phyloP scores from a whole-genome alignment of 2,797 vertebrate species.

The Denticeps clupeoides region DNA sequence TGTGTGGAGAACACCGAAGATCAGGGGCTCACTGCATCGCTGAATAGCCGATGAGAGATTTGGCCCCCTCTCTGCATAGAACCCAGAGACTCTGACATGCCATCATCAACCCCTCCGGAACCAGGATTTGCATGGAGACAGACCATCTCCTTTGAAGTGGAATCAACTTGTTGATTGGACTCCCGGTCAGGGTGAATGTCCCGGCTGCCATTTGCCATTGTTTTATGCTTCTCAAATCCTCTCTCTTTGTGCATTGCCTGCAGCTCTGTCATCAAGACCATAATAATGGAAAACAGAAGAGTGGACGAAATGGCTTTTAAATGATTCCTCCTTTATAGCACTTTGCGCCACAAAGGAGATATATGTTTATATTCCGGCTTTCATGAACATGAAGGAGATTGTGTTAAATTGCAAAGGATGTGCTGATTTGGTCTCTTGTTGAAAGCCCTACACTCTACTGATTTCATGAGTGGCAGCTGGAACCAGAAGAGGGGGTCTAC shows the following conservation, averaged over 20 bases:
- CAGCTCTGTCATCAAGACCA: too few species aligned
- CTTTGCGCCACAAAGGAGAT: constrained; percentile 1
- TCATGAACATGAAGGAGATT: constrained; percentile 7
- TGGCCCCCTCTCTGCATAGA: background rate
- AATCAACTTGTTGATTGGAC: too few species aligned
- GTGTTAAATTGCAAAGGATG: constrained; percentile 6
- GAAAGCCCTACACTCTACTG: background rate
- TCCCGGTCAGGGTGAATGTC: constrained; percentile 3
- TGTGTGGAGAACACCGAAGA: background rate
- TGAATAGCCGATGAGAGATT: constrained; percentile 4
- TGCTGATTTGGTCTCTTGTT: constrained; percentile 5
- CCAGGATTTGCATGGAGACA: constrained; percentile 9
- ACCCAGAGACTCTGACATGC: background rate
- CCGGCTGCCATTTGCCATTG: constrained; percentile 2
- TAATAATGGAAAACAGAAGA: too few species aligned
- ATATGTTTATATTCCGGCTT: constrained; percentile 2
- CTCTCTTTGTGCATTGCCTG: too few species aligned
- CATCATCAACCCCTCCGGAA: background rate
- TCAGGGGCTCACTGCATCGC: too few species aligned
- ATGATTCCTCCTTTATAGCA: constrained; percentile 9
- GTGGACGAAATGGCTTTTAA: constrained; percentile 5
- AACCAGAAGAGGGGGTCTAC: constrained; percentile 7
- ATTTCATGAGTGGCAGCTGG: constrained; percentile 24
- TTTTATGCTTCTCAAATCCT: background rate
- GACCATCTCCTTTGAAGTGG: constrained; percentile 3